Evolutionary conservation across 2,113 vertebrate genomes (phyloP).

Genomic region (Brachyhypopomus gauderio): DNA sequence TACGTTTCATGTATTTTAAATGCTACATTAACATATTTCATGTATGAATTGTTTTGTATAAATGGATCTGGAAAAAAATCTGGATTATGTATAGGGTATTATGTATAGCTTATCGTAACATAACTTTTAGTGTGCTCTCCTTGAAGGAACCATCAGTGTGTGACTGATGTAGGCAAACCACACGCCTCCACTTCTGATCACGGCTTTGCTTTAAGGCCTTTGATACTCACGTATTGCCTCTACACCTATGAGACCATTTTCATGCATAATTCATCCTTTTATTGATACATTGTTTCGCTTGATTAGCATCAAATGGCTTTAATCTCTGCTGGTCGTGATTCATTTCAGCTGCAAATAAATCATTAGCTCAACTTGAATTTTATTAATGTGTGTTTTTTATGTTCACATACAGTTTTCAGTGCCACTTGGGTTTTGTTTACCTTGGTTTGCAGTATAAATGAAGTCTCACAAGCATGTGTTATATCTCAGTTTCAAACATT

Average conservation of each 20-base stretch:
- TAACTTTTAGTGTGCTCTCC: neutral
- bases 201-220: neutral
- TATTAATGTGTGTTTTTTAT: neutral
- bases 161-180: neutral
- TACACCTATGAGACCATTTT: constrained; percentile 15
- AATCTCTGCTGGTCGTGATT: neutral
- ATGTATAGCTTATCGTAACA: too few species aligned
- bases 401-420: neutral
- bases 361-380: neutral
- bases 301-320: neutral
- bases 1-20: neutral
- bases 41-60: too few species aligned
- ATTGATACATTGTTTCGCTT: neutral
- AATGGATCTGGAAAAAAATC: too few species aligned
- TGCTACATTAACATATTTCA: too few species aligned
- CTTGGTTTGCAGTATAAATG: neutral
- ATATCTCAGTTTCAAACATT: too few species aligned
- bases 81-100: too few species aligned
- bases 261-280: constrained; percentile 15
- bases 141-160: neutral
- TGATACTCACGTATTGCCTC: neutral
- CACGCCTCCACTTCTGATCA: neutral
- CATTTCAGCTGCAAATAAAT: constrained; percentile 1
- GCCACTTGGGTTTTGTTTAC: neutral
- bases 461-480: neutral